A percentile compares a stretch with the other conserved stretches of the same genome.
phyloP scores from a whole-genome alignment of 2,888 invertebrate species.

The Holacanthella duospinosa region DNA sequence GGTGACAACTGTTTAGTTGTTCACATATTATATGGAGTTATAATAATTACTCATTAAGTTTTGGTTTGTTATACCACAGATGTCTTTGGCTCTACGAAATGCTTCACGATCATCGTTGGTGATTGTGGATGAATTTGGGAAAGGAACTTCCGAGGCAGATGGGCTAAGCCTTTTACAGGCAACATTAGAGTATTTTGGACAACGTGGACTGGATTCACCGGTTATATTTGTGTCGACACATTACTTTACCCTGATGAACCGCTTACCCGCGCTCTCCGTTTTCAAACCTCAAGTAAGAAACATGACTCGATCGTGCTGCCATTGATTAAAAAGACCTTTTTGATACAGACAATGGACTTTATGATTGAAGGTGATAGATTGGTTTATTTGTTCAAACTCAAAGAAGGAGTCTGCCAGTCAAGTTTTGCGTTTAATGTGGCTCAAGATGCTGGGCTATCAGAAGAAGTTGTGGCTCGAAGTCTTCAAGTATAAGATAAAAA shows the following conservation, averaged over 20 bases:
- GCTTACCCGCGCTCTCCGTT: slow-evolving; percentile 48
- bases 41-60: neutral
- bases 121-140: slow-evolving; percentile 81
- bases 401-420: slow-evolving; percentile 49
- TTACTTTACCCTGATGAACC: slow-evolving; percentile 54
- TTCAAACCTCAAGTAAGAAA: slow-evolving; percentile 48
- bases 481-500: no score
- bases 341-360: slow-evolving; percentile 55
- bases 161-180: slow-evolving; percentile 63
- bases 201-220: slow-evolving; percentile 52
- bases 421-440: slow-evolving; percentile 62
- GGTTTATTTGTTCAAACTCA: slow-evolving; percentile 57
- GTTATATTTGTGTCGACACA: slow-evolving; percentile 70
- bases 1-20: slow-evolving; percentile 48
- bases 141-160: slow-evolving; percentile 66
- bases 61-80: slow-evolving; percentile 50
- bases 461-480: slow-evolving; percentile 48
- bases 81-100: slow-evolving; percentile 58
- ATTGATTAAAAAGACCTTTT: neutral
- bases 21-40: no score
- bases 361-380: slow-evolving; percentile 49
- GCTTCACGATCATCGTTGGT: slow-evolving; percentile 58
- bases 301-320: neutral
- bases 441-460: slow-evolving; percentile 49
- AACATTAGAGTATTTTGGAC: slow-evolving; percentile 56